Base-by-base conservation (phyloP, 92 coral and sea anemone genomes). In the Siderastrea siderea region DNA sequence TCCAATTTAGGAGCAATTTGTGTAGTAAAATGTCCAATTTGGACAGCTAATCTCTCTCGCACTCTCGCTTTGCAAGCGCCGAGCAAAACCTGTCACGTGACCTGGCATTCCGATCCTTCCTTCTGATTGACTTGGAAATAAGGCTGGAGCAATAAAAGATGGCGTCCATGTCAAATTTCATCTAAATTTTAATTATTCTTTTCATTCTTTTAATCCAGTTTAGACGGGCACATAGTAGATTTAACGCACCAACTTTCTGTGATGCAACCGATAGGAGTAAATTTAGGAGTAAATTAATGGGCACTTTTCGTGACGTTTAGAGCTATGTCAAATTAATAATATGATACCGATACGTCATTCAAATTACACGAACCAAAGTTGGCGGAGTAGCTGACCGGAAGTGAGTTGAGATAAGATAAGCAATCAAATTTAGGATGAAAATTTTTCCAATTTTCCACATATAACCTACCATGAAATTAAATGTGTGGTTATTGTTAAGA, bases 101-200 rank as follows among this genome's bases (percentile, higher is more conserved):
- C 95, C 80, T 38, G 11, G 59, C 92, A 92, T 92, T 92, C 95
- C 95, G 86, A 89, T 89, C 93, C 90, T 89, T 86, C 85, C 88
- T 78, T 82, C 84, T 79, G 84, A 81, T 67, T 71, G 91, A 91
- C 94, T 91, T 91, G 89, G 79, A 85, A 91, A 91, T 87, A 91
- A 91, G 91, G 94, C 94, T 67, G 45, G 14, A 43, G 60, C 19
- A 80, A 65, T 66, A 79, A 79, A 80, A 16, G 47, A 69, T 84
- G 80, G 87, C 71, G 87, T 16, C 64, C 80, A 19, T 62, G 87
- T 84, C 87, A 84, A 59, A 84, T 84, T 84, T 74, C 87, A 73
- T 51, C 59, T 47, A 72, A 71, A 61, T 72, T 66, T 79, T 52
- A 73, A 47, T 73, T 83, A 60, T 60, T n/a, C 38, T 49, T 71